Percentiles rank a stretch among this genome's conserved stretches.
Evolutionary conservation across 2,797 vertebrate genomes (phyloP).

Genomic region (Ibycter americanus): DNA sequence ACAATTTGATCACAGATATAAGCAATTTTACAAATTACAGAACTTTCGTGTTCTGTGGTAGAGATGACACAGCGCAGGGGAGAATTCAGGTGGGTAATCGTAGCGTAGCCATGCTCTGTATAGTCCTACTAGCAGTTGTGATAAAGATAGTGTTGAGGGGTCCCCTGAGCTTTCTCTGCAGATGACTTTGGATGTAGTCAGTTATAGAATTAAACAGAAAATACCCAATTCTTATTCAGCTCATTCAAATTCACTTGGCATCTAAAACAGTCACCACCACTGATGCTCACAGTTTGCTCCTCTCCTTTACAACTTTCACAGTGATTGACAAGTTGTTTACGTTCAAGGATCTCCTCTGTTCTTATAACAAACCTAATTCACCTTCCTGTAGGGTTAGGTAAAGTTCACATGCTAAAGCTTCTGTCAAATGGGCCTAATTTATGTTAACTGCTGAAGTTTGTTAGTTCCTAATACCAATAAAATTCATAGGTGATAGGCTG

Average conservation of each 20-base stretch:
- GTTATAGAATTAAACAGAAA: not conserved
- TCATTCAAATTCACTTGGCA: not conserved
- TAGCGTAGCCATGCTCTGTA: not conserved
- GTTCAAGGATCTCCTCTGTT: not conserved
- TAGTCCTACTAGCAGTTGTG: not conserved
- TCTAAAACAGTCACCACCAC: not conserved
- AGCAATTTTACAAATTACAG: not conserved
- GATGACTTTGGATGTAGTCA: not conserved
- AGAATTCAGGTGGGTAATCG: not conserved
- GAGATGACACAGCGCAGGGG: not conserved
- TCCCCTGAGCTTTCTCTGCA: not conserved
- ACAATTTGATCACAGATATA: not conserved
- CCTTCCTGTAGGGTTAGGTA: not conserved
- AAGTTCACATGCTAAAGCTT: not conserved
- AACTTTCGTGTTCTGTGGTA: not conserved
- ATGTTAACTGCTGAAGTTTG: not conserved
- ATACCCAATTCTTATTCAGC: not conserved
- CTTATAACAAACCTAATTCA: not conserved
- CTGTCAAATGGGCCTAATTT: not conserved
- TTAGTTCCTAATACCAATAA: not conserved
- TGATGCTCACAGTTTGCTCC: not conserved
- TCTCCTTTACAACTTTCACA: not conserved
- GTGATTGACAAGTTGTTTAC: not conserved
- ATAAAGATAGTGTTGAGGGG: not conserved
- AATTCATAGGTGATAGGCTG: not conserved